A percentile compares a stretch with the other conserved stretches of the same genome.
These are phyloP conservation scores for Marasmarcha lunaedactyla DNA, from an alignment of 2,888 invertebrate species.

Conservation along the genomic window DNA sequence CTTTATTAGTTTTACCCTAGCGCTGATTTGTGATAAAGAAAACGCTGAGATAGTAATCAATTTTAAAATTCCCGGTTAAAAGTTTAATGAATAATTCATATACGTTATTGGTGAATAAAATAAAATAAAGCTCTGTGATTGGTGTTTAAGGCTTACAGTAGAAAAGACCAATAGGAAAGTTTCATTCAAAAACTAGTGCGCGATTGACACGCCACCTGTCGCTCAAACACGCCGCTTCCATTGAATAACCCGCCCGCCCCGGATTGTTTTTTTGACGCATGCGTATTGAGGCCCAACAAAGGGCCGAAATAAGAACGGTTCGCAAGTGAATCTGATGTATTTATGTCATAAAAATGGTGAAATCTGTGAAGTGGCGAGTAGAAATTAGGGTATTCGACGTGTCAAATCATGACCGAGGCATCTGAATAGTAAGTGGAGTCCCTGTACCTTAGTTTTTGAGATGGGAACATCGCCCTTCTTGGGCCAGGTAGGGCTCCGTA, in stretches of 20 bases:
- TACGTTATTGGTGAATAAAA: slow-evolving; percentile 32
- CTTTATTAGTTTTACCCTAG: slow-evolving; percentile 5
- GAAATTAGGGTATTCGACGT: slow-evolving; percentile 86
- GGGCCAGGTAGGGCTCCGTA: slow-evolving; percentile 48
- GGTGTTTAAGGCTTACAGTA: slow-evolving; percentile 17
- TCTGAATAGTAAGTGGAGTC: slow-evolving; percentile 85
- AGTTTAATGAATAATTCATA: slow-evolving; percentile 9
- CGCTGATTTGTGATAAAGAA: slow-evolving; percentile 16
- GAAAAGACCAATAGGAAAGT: not conserved
- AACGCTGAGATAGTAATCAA: slow-evolving; percentile 19
- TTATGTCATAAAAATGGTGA: slow-evolving; percentile 87
- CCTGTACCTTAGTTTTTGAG: slow-evolving; percentile 39
- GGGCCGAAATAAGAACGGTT: slow-evolving; percentile 65
- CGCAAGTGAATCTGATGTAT: slow-evolving; percentile 74
- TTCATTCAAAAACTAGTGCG: slow-evolving; percentile 17
- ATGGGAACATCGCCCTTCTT: slow-evolving; percentile 44
- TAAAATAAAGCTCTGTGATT: slow-evolving; percentile 27
- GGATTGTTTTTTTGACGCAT: slow-evolving; percentile 61
- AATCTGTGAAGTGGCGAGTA: slow-evolving; percentile 84
- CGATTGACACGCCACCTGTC: slow-evolving; percentile 62
- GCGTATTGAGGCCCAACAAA: slow-evolving; percentile 68
- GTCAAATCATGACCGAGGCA: slow-evolving; percentile 91
- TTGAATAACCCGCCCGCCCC: slow-evolving; percentile 59
- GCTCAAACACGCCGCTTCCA: slow-evolving; percentile 48
- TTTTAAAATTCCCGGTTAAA: slow-evolving; percentile 34